Conservation (phyloP, 2,888 invertebrate species). For the Chelonus formosanus region DNA sequence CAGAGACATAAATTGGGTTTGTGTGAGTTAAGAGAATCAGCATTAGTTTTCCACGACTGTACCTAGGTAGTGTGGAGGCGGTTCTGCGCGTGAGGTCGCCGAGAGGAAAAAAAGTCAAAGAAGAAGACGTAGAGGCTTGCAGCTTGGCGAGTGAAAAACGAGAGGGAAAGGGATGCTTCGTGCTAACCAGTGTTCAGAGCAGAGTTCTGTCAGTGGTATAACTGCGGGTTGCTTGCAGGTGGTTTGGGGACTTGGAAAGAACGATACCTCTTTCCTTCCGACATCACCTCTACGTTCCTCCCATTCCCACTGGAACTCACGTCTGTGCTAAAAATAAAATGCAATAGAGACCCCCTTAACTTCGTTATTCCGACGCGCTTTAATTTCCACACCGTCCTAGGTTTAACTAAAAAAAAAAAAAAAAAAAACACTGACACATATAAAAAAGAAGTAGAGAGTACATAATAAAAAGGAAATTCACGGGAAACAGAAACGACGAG, state of each 20-base stretch:
- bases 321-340: constrained; percentile 46
- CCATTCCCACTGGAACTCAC: constrained; percentile 23
- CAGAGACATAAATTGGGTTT: constrained; percentile 10
- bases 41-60: constrained; percentile 30
- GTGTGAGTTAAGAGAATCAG: constrained; percentile 4
- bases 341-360: constrained; percentile 49
- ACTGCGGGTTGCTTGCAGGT: constrained; percentile 28
- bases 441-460: constrained; percentile 13
- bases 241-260: constrained; percentile 32
- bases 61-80: background rate
- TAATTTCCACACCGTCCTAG: constrained; percentile 46
- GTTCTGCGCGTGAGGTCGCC: constrained; percentile 31
- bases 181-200: constrained; percentile 47
- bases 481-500: constrained; percentile 13
- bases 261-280: constrained; percentile 17
- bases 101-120: constrained; percentile 32
- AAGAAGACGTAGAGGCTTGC: constrained; percentile 40
- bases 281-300: constrained; percentile 17
- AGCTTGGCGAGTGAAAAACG: constrained; percentile 29
- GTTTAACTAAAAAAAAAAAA: constrained; percentile 20
- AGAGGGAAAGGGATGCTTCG: constrained; percentile 28
- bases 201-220: constrained; percentile 32
- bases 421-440: constrained; percentile 15
- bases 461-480: constrained; percentile 25
- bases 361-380: constrained; percentile 50